A percentile compares a stretch with the other conserved stretches of the same genome.
These are phyloP conservation scores for Sinhomidia bicolor DNA, from an alignment of 2,888 invertebrate genomes.

Conservation along the genomic window DNA sequence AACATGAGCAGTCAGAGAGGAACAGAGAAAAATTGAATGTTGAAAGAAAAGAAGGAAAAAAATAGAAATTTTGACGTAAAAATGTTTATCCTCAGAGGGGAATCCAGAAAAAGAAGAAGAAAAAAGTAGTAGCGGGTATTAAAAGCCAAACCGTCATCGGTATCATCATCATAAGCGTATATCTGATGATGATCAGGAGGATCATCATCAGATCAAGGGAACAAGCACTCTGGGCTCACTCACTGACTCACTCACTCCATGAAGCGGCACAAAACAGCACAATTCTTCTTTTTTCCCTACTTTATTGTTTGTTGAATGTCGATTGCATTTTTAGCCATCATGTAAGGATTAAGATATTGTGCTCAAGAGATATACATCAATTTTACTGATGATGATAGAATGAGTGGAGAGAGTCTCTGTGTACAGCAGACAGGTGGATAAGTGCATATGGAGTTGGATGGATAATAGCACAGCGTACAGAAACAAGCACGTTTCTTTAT, in stretches of 20 bases:
- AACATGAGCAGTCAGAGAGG: conserved; percentile 47
- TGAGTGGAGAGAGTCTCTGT: background rate
- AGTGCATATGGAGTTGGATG: too few species aligned
- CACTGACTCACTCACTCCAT: too few species aligned
- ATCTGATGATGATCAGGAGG: background rate
- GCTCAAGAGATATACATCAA: conserved; percentile 55
- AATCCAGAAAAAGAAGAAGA: conserved; percentile 49
- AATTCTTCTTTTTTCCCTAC: background rate
- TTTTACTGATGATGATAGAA: conserved; percentile 24
- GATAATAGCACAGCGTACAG: background rate
- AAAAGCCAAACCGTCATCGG: conserved; percentile 1
- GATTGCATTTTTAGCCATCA: conserved; percentile 62
- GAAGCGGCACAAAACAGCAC: background rate
- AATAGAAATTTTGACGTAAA: conserved; percentile 28
- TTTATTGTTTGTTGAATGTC: conserved; percentile 62
- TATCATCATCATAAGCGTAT: conserved; percentile 1
- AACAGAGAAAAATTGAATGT: conserved; percentile 6
- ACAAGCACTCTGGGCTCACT: conserved; percentile 43
- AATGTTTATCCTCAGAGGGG: conserved; percentile 35
- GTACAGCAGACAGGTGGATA: conserved; percentile 34
- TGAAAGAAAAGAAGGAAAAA: conserved; percentile 28
- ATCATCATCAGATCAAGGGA: conserved; percentile 26
- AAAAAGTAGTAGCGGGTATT: conserved; percentile 22
- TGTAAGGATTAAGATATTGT: conserved; percentile 59
- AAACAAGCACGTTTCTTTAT: conserved; percentile 14